Conservation (phyloP, 2,797 vertebrate species). For the Poeciliopsis gracilis region DNA sequence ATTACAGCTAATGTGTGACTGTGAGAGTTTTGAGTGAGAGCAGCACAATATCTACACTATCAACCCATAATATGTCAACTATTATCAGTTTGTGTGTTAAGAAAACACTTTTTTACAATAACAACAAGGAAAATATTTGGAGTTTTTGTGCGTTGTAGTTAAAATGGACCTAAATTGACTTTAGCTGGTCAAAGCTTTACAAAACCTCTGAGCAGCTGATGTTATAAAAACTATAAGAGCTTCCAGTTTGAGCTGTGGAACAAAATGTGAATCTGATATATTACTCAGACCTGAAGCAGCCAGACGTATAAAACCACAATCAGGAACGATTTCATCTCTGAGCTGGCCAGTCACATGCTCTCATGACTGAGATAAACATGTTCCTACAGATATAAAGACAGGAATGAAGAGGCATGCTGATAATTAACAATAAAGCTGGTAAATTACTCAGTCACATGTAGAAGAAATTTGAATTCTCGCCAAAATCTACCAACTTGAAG, state of each 20-base stretch:
- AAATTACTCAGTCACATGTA: neutral
- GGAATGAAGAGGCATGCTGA: neutral
- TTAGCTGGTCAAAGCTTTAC: neutral
- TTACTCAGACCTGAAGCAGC: constrained; percentile 29
- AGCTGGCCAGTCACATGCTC: constrained; percentile 22
- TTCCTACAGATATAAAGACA: constrained; percentile 13
- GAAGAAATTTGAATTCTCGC: neutral
- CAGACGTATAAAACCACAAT: constrained; percentile 44
- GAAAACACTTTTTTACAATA: neutral
- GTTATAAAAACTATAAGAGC: neutral
- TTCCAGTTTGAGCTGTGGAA: constrained; percentile 8
- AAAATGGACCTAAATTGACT: neutral
- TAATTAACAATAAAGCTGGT: neutral
- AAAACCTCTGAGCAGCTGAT: neutral
- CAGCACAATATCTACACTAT: neutral
- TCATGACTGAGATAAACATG: constrained; percentile 2
- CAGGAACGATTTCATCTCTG: constrained; percentile 34
- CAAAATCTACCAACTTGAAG: neutral
- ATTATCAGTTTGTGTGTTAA: neutral
- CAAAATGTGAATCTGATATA: constrained; percentile 17
- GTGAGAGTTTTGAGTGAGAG: neutral
- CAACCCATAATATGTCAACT: neutral
- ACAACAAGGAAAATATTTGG: neutral
- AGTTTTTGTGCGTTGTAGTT: neutral
- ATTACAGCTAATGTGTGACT: neutral